Percentiles rank a stretch among this genome's conserved stretches.
phyloP scores from a whole-genome alignment of 2,888 invertebrate species.

The Dermolepida albohirtum region DNA sequence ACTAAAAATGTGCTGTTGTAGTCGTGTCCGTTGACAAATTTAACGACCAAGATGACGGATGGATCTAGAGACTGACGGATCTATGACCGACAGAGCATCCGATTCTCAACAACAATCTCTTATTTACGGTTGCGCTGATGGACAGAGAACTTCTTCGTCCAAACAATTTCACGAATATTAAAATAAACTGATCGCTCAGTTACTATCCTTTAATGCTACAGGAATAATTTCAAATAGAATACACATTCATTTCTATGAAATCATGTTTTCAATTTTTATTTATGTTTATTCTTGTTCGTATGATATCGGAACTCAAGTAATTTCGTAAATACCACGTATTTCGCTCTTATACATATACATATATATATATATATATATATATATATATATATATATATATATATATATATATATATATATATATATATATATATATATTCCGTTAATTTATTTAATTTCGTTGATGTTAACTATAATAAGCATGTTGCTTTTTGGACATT shows the following conservation, averaged over 20 bases:
- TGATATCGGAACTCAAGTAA: too few relatives aligned
- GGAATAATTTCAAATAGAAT: constrained; percentile 17
- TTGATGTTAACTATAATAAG: too few relatives aligned
- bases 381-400: too few relatives aligned
- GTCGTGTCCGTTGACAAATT: constrained; percentile 52
- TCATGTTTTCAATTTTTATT: constrained; percentile 5
- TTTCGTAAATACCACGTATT: too few relatives aligned
- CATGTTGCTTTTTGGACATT: too few relatives aligned
- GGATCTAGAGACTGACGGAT: constrained; percentile 57
- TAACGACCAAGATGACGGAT: constrained; percentile 58
- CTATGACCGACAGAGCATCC: constrained; percentile 57
- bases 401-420: too few relatives aligned
- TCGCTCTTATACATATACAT: too few relatives aligned
- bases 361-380: too few relatives aligned
- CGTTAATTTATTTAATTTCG: too few relatives aligned
- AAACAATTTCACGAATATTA: constrained; percentile 48
- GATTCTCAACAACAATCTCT: constrained; percentile 48
- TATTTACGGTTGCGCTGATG: constrained; percentile 51
- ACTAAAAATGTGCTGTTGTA: constrained; percentile 50
- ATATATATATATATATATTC: too few relatives aligned
- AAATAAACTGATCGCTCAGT: constrained; percentile 46
- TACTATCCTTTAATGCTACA: constrained; percentile 8
- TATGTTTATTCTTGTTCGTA: too few relatives aligned
- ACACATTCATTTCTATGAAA: constrained; percentile 6
- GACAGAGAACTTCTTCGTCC: constrained; percentile 52